A percentile compares a stretch with the other conserved stretches of the same genome.
These are phyloP conservation scores for Parauchenoglanis ngamensis DNA, from an alignment of 2,797 vertebrate genomes.

Conservation along the genomic window DNA sequence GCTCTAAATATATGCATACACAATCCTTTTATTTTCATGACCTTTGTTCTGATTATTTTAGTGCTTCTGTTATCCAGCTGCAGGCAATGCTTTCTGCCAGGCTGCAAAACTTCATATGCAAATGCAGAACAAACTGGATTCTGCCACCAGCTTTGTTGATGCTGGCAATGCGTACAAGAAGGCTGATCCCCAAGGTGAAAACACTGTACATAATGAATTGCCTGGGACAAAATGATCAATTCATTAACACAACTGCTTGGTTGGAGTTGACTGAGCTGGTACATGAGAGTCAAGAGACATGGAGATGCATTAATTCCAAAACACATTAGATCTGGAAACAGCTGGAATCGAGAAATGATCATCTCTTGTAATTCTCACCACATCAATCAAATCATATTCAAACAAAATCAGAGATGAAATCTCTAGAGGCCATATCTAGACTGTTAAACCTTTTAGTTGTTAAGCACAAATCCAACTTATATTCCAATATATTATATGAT, in stretches of 20 bases:
- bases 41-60: constrained; percentile 46
- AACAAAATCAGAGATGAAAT: neutral
- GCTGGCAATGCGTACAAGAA: constrained; percentile 98
- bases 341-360: neutral
- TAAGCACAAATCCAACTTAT: neutral
- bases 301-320: neutral
- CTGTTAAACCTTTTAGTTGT: neutral
- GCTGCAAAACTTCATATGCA: constrained; percentile 97
- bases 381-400: neutral
- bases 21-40: constrained; percentile 6
- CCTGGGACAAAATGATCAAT: neutral
- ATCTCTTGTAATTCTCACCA: neutral
- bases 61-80: constrained; percentile 73
- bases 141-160: constrained; percentile 95
- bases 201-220: neutral
- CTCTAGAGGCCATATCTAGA: neutral
- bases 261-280: neutral
- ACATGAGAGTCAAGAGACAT: neutral
- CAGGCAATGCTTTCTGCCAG: constrained; percentile 95
- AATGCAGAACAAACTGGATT: constrained; percentile 96
- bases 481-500: neutral
- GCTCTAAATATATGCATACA: neutral
- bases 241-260: neutral
- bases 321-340: neutral
- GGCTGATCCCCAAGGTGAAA: constrained; percentile 91